Base-by-base conservation (phyloP, 2,888 invertebrate genomes). In the Incurvaria masculella region DNA sequence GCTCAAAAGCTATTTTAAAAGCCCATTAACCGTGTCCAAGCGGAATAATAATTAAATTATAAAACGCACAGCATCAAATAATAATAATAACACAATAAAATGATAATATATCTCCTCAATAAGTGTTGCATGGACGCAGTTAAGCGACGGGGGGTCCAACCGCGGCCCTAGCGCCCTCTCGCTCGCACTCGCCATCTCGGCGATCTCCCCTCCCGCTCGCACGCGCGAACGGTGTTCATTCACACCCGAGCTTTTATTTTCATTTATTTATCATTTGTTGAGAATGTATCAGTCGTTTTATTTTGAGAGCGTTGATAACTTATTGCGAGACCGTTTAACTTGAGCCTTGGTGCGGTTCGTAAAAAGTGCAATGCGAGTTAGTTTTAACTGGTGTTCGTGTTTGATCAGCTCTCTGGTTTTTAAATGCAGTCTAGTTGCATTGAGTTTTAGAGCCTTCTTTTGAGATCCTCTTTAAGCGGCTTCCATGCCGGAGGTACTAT, bases 241-340 rank as follows among this genome's bases (percentile, higher is more conserved):
- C 69, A 72, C 72, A 72, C 72, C 72, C 71, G 72, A 65, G 57
- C 65, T 65, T 69, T 66, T 33, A 33, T 69, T 64, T 67, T 55
- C 57, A 61, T 62, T 64, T 66, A 65, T 71, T 70, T 70, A 66
- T 72, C n/a, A n/a, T n/a, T 72, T 70, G 66, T 70, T 69, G 67
- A 65, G 58, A 56, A 56, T 61, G 61, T 57, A 60, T 54, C 57
- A 58, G 65, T 63, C 53, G 59, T 55, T 71, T 70, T 66, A 70
- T 69, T 71, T 5, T 33, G 14, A n/a, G n/a, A n/a, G n/a, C n/a
- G n/a, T n/a, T n/a, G n/a, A n/a, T n/a, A n/a, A n/a, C n/a, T n/a
- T n/a, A n/a, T n/a, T n/a, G n/a, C n/a, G n/a, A n/a, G n/a, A n/a
- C n/a, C n/a, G n/a, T n/a, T n/a, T n/a, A n/a, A n/a, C n/a, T n/a